Evolutionary conservation across 1,140 invertebrate species (phyloP), one percentile per base, ranked within the genome.

Genomic region (Drosophila teissieri): DNA sequence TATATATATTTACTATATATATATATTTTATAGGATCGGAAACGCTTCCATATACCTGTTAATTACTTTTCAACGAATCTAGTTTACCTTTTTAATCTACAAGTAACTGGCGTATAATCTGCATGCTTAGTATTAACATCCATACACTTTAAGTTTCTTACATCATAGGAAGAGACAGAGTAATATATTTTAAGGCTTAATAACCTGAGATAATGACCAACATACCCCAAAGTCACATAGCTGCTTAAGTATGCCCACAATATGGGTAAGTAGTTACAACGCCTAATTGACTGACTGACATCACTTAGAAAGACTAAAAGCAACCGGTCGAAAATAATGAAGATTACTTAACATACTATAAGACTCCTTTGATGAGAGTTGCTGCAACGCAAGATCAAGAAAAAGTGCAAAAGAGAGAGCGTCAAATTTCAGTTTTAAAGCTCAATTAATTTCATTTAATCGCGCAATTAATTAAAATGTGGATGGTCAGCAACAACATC

Each of bases 371-470:
- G 17, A n/a, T 8, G 2, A 6, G 3, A 24, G 45, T 24, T n/a
- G 8, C 44, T 55, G 19, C 36, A 15, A 15, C 7, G 2, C 40
- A 17, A 15, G 0, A 8, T 42, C 4, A 15, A 42, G n/a, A 49
- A 39, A 45, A 51, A 40, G 24, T 19, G 51, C 39, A 19, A 44
- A 44, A 45, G 46, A 45, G 54, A 31, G 65, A 75, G 73, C 46
- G 64, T 61, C 63, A 73, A 68, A 62, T 78, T 53, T 64, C 34
- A 63, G 48, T 69, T 65, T 82, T 82, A 10, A 62, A 64, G 46
- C 45, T 0, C 14, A 39, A 88, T 88, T 88, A 86, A 86, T 86
- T 86, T 86, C 70, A 88, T 82, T 82, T 86, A 76, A 83, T 82
- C 70, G 83, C 75, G 78, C 83, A 88, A 86, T 88, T 88, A 86